phyloP scores from a whole-genome alignment of 2,797 vertebrate genomes.

The Miichthys miiuy region DNA sequence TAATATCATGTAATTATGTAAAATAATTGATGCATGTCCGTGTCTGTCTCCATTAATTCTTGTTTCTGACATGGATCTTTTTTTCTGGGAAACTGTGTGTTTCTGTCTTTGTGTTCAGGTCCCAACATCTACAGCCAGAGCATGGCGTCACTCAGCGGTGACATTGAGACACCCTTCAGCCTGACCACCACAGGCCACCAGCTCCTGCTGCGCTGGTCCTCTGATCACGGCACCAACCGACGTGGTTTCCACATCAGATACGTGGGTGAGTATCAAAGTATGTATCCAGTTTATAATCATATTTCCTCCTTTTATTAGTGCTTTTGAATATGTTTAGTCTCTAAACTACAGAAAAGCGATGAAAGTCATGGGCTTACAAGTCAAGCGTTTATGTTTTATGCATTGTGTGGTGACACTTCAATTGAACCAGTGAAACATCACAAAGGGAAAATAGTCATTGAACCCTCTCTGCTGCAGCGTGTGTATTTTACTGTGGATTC shows the following conservation, averaged over 20 bases:
- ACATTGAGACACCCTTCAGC: slow-evolving; percentile 93
- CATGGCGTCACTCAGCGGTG: slow-evolving; percentile 94
- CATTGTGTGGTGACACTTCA: not conserved
- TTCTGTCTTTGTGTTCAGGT: slow-evolving; percentile 79
- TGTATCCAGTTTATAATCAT: slow-evolving; percentile 82
- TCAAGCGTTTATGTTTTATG: not conserved
- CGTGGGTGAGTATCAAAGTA: slow-evolving; percentile 96
- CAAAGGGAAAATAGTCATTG: slow-evolving; percentile 5
- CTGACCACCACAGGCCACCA: slow-evolving; percentile 94
- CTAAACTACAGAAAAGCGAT: slow-evolving; percentile 39
- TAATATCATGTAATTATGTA: not conserved
- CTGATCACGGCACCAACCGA: slow-evolving; percentile 97
- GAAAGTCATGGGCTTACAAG: slow-evolving; percentile 60
- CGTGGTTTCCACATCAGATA: slow-evolving; percentile 97
- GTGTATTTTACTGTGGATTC: slow-evolving; percentile 12
- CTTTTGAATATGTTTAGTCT: slow-evolving; percentile 37
- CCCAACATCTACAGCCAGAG: slow-evolving; percentile 95
- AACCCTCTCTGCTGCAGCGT: slow-evolving; percentile 19
- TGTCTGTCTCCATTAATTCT: not conserved
- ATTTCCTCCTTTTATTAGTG: slow-evolving; percentile 62
- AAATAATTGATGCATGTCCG: not conserved
- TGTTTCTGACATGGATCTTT: not conserved
- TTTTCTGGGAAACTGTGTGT: not conserved
- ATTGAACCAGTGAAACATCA: slow-evolving; percentile 13
- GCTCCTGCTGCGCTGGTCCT: slow-evolving; percentile 96